Conservation (phyloP, 1,140 invertebrate species). For the Drosophila guanche region DNA sequence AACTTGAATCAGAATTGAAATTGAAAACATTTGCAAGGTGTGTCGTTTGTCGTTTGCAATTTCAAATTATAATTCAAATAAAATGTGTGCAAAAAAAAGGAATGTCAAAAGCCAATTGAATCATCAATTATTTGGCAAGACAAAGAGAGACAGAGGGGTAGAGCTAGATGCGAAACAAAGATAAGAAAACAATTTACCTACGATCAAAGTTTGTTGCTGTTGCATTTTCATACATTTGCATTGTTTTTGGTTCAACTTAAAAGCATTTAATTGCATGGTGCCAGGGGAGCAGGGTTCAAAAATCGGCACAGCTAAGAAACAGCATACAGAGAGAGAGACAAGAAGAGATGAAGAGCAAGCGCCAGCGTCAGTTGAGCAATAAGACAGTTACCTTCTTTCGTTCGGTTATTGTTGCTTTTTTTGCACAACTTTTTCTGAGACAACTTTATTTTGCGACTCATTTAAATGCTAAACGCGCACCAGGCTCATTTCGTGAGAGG, state of each 20-base stretch:
- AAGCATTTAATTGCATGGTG: background rate
- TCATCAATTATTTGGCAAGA: slow-evolving; percentile 43
- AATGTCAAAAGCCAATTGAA: slow-evolving; percentile 67
- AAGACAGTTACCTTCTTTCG: too few species aligned
- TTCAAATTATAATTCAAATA: slow-evolving; percentile 33
- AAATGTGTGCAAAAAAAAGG: too few species aligned
- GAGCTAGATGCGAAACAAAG: background rate
- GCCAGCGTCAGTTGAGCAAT: too few species aligned
- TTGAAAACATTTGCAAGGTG: slow-evolving; percentile 48
- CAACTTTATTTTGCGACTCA: slow-evolving; percentile 53
- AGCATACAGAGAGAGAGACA: too few species aligned
- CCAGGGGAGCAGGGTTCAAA: too few species aligned
- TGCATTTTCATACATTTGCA: too few species aligned
- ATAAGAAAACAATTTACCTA: too few species aligned
- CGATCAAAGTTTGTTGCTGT: too few species aligned
- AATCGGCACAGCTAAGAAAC: too few species aligned
- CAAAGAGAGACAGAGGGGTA: background rate
- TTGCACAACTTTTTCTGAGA: slow-evolving; percentile 8
- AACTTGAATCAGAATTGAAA: slow-evolving; percentile 15
- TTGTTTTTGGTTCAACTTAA: too few species aligned
- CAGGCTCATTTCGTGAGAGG: slow-evolving; percentile 26
- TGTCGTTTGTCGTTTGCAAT: slow-evolving; percentile 56
- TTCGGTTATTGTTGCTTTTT: background rate
- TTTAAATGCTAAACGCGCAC: slow-evolving; percentile 67
- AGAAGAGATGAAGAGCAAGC: too few species aligned